These are phyloP conservation scores for Talpa occidentalis DNA, from an alignment of 2,113 vertebrate genomes.

Conservation along the genomic window DNA sequence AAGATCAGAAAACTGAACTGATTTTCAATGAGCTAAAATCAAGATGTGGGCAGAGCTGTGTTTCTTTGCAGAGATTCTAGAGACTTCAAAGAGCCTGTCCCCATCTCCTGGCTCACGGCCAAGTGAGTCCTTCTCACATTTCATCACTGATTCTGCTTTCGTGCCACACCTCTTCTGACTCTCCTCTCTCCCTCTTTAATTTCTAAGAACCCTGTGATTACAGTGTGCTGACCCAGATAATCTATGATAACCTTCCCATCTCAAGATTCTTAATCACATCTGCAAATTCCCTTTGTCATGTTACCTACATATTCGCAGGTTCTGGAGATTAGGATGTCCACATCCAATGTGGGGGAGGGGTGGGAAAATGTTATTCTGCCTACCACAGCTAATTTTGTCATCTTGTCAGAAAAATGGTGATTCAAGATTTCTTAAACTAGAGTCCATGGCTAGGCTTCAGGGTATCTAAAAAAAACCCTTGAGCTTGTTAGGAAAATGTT, in stretches of 20 bases:
- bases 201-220: not conserved
- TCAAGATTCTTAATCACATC: slow-evolving; percentile 3
- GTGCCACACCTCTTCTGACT: not conserved
- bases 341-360: not conserved
- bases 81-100: not conserved
- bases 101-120: not conserved
- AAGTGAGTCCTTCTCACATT: not conserved
- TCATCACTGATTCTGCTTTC: not conserved
- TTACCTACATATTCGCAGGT: not conserved
- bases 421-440: not conserved
- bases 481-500: not conserved
- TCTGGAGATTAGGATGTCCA: not conserved
- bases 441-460: not conserved
- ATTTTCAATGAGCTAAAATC: not conserved
- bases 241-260: not conserved
- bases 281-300: not conserved
- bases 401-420: not conserved
- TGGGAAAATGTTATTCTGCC: not conserved
- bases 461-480: not conserved
- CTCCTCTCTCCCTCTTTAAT: not conserved
- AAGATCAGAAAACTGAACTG: not conserved
- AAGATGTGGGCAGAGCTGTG: not conserved
- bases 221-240: not conserved
- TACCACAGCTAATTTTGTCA: not conserved
- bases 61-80: not conserved